These are phyloP conservation scores for Chaetorhynchus papuensis DNA, from an alignment of 2,113 vertebrate species.

Conservation along the genomic window DNA sequence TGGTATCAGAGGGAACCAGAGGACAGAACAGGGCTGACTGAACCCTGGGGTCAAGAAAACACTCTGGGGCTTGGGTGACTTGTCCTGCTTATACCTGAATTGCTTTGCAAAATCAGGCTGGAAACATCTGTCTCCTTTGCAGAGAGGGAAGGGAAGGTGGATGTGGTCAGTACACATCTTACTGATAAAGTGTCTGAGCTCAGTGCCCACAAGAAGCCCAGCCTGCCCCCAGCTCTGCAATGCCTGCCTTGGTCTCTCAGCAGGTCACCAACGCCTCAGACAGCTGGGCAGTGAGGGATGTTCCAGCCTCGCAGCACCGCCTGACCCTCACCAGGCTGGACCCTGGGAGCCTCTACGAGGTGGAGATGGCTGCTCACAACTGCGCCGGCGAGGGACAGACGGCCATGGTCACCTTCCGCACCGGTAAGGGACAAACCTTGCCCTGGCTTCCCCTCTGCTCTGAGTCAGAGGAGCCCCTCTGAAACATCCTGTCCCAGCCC, in stretches of 20 bases:
- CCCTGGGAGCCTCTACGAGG: constrained; percentile 92
- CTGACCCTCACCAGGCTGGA: constrained; percentile 87
- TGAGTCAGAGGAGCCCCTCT: not conserved
- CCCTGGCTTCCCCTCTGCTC: not conserved
- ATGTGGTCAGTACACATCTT: not conserved
- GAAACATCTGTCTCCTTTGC: not conserved
- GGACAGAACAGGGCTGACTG: not conserved
- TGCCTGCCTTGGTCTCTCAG: not conserved
- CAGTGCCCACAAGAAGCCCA: not conserved
- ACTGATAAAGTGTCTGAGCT: not conserved
- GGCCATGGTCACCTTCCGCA: constrained; percentile 98
- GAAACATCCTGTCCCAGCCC: not conserved
- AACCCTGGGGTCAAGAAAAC: not conserved
- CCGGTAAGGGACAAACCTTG: constrained; percentile 73
- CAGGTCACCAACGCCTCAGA: constrained; percentile 82
- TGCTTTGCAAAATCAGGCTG: not conserved
- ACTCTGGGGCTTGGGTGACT: not conserved
- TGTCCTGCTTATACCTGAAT: not conserved
- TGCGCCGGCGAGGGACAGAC: constrained; percentile 91
- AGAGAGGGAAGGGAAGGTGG: not conserved
- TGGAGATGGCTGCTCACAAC: constrained; percentile 93
- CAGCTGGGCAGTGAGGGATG: constrained; percentile 81
- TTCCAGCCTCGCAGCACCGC: constrained; percentile 84
- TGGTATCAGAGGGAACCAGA: not conserved
- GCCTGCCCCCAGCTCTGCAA: not conserved